Evolutionary conservation across 2,888 invertebrate species (phyloP).

Genomic region (Polyommatus iphigenia): DNA sequence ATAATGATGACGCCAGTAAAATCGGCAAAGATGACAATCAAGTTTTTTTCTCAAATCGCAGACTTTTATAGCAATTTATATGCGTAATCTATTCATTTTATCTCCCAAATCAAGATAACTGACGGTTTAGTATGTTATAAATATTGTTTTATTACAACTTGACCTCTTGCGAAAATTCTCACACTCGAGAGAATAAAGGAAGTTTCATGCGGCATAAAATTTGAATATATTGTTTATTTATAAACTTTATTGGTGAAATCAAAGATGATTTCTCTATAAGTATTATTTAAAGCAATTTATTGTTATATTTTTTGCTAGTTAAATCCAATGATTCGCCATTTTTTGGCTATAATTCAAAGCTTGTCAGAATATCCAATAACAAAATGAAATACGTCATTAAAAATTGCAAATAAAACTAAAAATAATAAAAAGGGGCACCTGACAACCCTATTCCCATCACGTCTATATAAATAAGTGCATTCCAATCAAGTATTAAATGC

Average conservation of each 20-base stretch:
- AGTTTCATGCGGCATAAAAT: conserved; percentile 1
- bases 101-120: conserved; percentile 11
- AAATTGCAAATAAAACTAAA: background rate
- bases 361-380: background rate
- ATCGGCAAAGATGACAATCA: conserved; percentile 2
- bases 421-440: background rate
- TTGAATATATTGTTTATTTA: conserved; percentile 2
- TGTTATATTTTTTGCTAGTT: background rate
- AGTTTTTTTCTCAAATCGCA: background rate
- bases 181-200: background rate
- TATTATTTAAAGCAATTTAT: background rate
- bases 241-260: background rate
- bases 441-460: conserved; percentile 33
- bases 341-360: background rate
- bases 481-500: conserved; percentile 38
- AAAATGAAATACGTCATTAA: background rate
- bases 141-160: conserved; percentile 2
- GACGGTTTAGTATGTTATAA: background rate
- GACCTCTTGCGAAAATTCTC: conserved; percentile 13
- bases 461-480: conserved; percentile 40
- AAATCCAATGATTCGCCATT: background rate
- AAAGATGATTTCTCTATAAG: background rate
- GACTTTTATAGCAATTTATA: conserved; percentile 1
- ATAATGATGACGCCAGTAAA: background rate
- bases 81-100: conserved; percentile 3